Evolutionary conservation across 2,888 invertebrate species (phyloP).

Genomic region (Calliscelio sp.): DNA sequence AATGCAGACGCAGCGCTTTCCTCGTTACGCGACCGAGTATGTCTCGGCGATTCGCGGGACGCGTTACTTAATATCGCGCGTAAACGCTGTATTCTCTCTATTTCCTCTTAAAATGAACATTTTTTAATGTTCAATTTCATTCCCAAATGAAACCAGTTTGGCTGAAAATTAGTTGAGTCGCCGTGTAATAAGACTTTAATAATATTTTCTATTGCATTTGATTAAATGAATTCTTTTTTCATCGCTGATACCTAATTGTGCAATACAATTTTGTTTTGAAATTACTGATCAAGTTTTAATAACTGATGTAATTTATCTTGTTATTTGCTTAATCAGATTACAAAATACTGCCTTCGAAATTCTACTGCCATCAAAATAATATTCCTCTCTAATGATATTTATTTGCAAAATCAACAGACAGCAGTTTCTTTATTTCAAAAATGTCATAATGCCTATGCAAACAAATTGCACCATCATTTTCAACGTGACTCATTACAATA

Average conservation of each 20-base stretch:
- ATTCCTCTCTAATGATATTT: no score
- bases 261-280: no score
- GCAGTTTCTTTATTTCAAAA: no score
- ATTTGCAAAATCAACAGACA: no score
- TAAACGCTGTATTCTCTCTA: conserved; percentile 27
- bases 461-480: neutral
- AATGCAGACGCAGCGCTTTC: conserved; percentile 43
- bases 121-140: conserved; percentile 58
- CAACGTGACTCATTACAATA: conserved; percentile 1
- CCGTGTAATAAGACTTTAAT: neutral
- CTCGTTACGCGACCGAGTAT: conserved; percentile 25
- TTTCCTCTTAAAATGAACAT: conserved; percentile 39
- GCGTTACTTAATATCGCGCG: conserved; percentile 49
- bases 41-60: conserved; percentile 23
- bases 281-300: no score
- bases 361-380: no score
- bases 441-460: no score
- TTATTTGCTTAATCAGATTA: no score
- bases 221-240: neutral
- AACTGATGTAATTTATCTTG: no score
- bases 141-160: conserved; percentile 28
- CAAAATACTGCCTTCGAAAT: no score
- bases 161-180: neutral
- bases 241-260: no score
- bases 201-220: neutral